phyloP scores from a whole-genome alignment of 2,888 invertebrate genomes.

The Drosophila formosana region DNA sequence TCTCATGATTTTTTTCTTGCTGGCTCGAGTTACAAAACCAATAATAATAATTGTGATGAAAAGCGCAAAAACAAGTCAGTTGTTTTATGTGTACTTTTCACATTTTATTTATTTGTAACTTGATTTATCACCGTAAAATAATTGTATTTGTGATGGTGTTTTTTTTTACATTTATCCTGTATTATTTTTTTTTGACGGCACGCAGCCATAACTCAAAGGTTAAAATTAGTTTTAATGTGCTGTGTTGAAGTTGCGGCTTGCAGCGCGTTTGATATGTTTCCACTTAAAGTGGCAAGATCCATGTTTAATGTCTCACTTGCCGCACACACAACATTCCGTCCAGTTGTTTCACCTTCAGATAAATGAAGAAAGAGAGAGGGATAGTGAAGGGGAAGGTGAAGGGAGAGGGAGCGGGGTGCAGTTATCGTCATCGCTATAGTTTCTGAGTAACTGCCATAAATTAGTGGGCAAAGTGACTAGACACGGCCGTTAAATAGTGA shows the following conservation, averaged over 20 bases:
- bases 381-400: not conserved
- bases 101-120: not conserved
- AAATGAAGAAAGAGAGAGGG: not conserved
- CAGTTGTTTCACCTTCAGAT: slow-evolving; percentile 18
- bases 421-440: slow-evolving; percentile 62
- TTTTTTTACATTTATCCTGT: not conserved
- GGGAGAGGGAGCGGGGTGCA: not conserved
- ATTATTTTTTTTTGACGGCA: not conserved
- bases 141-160: not conserved
- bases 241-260: slow-evolving; percentile 10
- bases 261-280: slow-evolving; percentile 20
- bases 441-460: slow-evolving; percentile 73
- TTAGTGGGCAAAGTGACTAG: slow-evolving; percentile 56
- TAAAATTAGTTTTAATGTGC: slow-evolving; percentile 1
- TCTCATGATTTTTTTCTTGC: too few species aligned
- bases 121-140: too few species aligned
- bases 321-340: slow-evolving; percentile 41
- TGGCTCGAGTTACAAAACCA: too few species aligned
- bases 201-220: slow-evolving; percentile 2
- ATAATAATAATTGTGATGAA: too few species aligned
- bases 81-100: too few species aligned
- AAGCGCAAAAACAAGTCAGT: too few species aligned
- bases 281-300: slow-evolving; percentile 49
- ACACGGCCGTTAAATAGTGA: slow-evolving; percentile 50
- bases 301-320: slow-evolving; percentile 69